Conservation (phyloP, 2,797 vertebrate genomes). For the Enteromius afrohamiltoni region DNA sequence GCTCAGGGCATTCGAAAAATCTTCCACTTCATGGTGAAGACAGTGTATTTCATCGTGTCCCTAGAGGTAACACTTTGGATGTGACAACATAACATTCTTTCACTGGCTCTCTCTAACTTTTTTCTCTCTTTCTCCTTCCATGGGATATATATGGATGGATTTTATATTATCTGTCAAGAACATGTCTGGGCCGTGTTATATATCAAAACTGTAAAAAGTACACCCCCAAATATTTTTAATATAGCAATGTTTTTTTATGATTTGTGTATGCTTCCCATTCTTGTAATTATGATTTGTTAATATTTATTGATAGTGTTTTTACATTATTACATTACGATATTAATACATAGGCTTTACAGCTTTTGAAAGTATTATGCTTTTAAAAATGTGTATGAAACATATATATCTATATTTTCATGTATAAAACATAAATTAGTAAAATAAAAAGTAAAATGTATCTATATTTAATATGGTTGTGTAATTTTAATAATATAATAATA, state of each 20-base stretch:
- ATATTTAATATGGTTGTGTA: not conserved
- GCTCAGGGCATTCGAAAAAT: not conserved
- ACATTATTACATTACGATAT: not conserved
- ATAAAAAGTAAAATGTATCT: not conserved
- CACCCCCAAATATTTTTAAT: not conserved
- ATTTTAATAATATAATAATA: not conserved
- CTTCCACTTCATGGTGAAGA: slow-evolving; percentile 3
- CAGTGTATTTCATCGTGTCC: slow-evolving; percentile 8
- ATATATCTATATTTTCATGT: not conserved
- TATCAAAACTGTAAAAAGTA: not conserved
- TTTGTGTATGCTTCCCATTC: not conserved
- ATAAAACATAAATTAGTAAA: not conserved
- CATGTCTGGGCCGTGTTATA: not conserved
- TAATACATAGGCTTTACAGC: too few species aligned
- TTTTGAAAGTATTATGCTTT: not conserved
- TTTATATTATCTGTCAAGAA: not conserved
- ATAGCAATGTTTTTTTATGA: not conserved
- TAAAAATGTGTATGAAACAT: not conserved
- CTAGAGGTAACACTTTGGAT: slow-evolving; percentile 7
- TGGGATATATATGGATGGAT: not conserved
- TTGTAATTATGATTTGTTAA: not conserved
- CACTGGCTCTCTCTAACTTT: not conserved
- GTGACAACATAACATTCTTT: slow-evolving; percentile 2
- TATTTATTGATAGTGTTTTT: not conserved
- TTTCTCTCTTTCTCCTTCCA: not conserved